phyloP scores from a whole-genome alignment of 2,113 vertebrate genomes.

The Phyllostomus discolor region DNA sequence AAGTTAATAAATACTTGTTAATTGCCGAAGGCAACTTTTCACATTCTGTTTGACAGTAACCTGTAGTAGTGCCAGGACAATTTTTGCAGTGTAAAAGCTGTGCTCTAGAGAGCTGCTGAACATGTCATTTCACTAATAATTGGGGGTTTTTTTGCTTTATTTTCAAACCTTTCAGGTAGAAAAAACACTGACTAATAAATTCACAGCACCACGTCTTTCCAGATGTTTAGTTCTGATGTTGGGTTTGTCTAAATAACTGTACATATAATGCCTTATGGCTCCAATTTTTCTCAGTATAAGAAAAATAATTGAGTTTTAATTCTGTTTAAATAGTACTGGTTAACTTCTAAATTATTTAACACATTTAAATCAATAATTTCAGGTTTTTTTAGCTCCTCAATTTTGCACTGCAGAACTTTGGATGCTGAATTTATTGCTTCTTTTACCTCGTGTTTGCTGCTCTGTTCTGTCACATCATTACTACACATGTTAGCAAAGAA shows the following conservation, averaged over 20 bases:
- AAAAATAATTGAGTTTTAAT: not conserved
- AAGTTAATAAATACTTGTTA: slow-evolving; percentile 70
- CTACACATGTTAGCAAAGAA: not conserved
- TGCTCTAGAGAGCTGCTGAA: slow-evolving; percentile 25
- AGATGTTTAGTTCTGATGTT: not conserved
- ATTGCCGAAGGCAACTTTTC: slow-evolving; percentile 48
- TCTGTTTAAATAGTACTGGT: not conserved
- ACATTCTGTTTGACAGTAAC: slow-evolving; percentile 14
- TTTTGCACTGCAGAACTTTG: not conserved
- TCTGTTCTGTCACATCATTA: not conserved
- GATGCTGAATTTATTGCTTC: not conserved
- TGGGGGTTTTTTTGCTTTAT: slow-evolving; percentile 34
- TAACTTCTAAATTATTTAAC: not conserved
- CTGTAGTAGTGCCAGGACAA: slow-evolving; percentile 27
- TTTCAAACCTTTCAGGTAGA: slow-evolving; percentile 4
- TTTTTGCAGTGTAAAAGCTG: slow-evolving; percentile 34
- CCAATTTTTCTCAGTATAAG: not conserved
- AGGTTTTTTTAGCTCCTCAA: not conserved
- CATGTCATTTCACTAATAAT: slow-evolving; percentile 41
- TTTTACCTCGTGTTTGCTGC: not conserved
- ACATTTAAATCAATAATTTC: not conserved
- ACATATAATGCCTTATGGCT: not conserved
- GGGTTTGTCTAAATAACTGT: not conserved
- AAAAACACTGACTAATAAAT: slow-evolving; percentile 44
- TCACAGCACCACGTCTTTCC: not conserved